Evolutionary conservation across 2,797 vertebrate genomes (phyloP).

Genomic region (Oophaga sylvatica): DNA sequence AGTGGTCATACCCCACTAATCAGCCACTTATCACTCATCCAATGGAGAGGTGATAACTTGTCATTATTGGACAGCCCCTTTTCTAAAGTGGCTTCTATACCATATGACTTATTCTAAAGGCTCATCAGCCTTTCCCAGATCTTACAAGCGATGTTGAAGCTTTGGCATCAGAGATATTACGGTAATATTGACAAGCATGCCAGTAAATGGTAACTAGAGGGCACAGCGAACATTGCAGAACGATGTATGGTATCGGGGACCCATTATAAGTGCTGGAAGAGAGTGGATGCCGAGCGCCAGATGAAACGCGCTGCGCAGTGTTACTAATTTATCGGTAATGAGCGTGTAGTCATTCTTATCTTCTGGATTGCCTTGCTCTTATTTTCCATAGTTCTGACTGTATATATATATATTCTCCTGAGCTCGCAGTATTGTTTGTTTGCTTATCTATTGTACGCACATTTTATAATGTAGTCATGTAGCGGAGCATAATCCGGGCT

Average conservation of each 20-base stretch:
- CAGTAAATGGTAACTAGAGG: background rate
- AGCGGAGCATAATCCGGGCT: background rate
- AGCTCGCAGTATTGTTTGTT: slow-evolving; percentile 21
- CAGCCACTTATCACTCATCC: too few relatives aligned
- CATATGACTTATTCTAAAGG: too few relatives aligned
- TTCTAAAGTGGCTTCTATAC: too few relatives aligned
- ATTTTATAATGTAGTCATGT: slow-evolving; percentile 11
- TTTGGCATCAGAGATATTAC: too few relatives aligned
- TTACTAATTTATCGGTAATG: background rate
- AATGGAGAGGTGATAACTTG: too few relatives aligned
- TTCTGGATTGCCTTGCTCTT: background rate
- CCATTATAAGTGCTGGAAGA: background rate
- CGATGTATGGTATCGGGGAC: background rate
- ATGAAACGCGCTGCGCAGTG: background rate
- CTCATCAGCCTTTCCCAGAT: too few relatives aligned
- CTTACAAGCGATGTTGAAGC: too few relatives aligned
- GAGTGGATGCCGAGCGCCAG: background rate
- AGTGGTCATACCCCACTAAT: too few relatives aligned
- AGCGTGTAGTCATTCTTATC: background rate
- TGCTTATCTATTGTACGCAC: slow-evolving; percentile 18
- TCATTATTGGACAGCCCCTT: too few relatives aligned
- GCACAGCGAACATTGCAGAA: background rate
- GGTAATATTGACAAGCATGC: background rate
- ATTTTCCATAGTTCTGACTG: background rate
- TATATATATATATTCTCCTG: slow-evolving; percentile 3